A percentile compares a stretch with the other conserved stretches of the same genome.
These are phyloP conservation scores for Cyclina sinensis DNA, from an alignment of 1,140 invertebrate genomes.

Conservation along the genomic window DNA sequence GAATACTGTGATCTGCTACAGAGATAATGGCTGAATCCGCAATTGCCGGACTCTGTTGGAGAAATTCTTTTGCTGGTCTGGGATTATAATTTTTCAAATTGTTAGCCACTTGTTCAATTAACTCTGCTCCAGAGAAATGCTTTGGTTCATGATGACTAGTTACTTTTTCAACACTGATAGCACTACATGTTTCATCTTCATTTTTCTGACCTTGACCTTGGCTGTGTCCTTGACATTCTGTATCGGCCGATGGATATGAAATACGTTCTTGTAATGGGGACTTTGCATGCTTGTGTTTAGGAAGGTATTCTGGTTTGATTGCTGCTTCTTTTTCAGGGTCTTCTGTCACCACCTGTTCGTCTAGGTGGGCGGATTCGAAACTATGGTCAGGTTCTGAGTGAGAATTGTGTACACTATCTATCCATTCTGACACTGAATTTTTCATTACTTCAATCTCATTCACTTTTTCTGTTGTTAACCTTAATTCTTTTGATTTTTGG, in stretches of 20 bases:
- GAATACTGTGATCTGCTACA: conserved; percentile 23
- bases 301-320: conserved; percentile 64
- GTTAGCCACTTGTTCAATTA: conserved; percentile 63
- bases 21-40: conserved; percentile 38
- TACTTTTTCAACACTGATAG: conserved; percentile 13
- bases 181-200: no score
- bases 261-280: conserved; percentile 22
- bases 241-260: neutral
- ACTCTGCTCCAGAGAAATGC: conserved; percentile 49
- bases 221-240: neutral
- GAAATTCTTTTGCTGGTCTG: conserved; percentile 47
- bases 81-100: conserved; percentile 48
- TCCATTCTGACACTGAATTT: conserved; percentile 66
- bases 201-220: neutral
- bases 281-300: conserved; percentile 41
- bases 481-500: conserved; percentile 61
- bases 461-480: conserved; percentile 61
- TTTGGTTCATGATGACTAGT: conserved; percentile 20
- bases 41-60: conserved; percentile 29
- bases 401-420: conserved; percentile 57
- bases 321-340: conserved; percentile 52
- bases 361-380: conserved; percentile 7
- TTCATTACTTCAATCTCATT: conserved; percentile 62
- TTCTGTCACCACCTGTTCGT: neutral
- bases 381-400: conserved; percentile 41